phyloP scores from a whole-genome alignment of 2,888 invertebrate genomes.

The Ormyrus nitidulus region DNA sequence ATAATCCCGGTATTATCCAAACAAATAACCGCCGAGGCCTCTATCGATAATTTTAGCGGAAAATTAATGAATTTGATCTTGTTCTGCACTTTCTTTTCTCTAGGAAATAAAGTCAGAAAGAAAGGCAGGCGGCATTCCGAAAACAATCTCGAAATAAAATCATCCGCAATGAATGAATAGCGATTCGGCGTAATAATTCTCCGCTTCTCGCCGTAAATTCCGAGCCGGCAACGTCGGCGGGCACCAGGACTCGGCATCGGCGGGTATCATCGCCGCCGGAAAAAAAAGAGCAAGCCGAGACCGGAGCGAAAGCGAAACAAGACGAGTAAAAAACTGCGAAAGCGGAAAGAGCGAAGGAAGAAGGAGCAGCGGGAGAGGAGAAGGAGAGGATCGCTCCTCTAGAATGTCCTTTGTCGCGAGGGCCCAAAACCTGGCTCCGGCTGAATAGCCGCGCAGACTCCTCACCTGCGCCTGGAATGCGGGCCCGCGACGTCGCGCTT shows the following conservation, averaged over 20 bases:
- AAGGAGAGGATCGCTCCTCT: slow-evolving; percentile 62
- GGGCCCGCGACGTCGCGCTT: slow-evolving; percentile 26
- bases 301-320: slow-evolving; percentile 41
- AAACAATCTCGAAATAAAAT: too few species aligned
- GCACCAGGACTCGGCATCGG: slow-evolving; percentile 51
- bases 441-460: slow-evolving; percentile 45
- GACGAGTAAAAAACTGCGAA: background rate
- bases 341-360: slow-evolving; percentile 24
- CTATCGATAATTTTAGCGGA: slow-evolving; percentile 15
- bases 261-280: slow-evolving; percentile 49
- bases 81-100: too few species aligned
- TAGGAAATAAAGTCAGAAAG: too few species aligned
- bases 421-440: slow-evolving; percentile 52
- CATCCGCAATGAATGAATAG: too few species aligned
- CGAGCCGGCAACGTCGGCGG: slow-evolving; percentile 42
- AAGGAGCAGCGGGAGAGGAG: slow-evolving; percentile 33
- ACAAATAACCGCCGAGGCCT: slow-evolving; percentile 26
- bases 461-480: slow-evolving; percentile 58
- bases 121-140: too few species aligned
- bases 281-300: slow-evolving; percentile 44
- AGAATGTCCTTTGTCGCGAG: slow-evolving; percentile 73
- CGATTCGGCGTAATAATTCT: background rate
- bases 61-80: slow-evolving; percentile 5
- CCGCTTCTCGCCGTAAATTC: slow-evolving; percentile 3
- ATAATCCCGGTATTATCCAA: slow-evolving; percentile 44